These are phyloP conservation scores for Pasiphila rectangulata DNA, from an alignment of 2,888 invertebrate species.

Conservation along the genomic window DNA sequence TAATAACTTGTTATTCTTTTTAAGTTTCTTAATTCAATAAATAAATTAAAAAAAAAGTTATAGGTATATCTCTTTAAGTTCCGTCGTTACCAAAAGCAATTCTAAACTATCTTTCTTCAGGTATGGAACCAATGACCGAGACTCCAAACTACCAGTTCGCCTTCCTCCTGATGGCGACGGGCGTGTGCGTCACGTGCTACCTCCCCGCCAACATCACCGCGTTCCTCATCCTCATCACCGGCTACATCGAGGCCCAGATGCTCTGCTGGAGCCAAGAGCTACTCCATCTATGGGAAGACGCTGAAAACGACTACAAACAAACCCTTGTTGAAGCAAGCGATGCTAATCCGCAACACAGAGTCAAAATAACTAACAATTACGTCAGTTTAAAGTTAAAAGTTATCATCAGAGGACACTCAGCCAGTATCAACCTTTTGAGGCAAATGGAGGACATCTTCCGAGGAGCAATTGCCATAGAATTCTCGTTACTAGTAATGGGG, in stretches of 20 bases:
- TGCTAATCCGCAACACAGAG: background rate
- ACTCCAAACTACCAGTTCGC: conserved; percentile 56
- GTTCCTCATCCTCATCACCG: conserved; percentile 48
- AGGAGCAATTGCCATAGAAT: conserved; percentile 44
- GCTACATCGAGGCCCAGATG: conserved; percentile 58
- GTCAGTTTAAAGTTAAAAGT: conserved; percentile 35
- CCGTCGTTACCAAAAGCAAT: too few species aligned
- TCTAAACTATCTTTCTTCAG: conserved; percentile 34
- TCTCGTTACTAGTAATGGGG: conserved; percentile 38
- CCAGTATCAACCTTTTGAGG: conserved; percentile 34
- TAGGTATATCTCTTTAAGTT: too few species aligned
- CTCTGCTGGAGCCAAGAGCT: conserved; percentile 53
- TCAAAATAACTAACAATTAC: conserved; percentile 16
- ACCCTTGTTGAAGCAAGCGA: background rate
- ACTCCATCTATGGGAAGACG: conserved; percentile 47
- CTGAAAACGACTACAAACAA: conserved; percentile 37
- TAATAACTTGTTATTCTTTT: too few species aligned
- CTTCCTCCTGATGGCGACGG: conserved; percentile 30
- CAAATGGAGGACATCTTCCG: conserved; percentile 42
- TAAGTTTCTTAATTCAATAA: too few species aligned
- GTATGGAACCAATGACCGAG: conserved; percentile 53
- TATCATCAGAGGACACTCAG: conserved; percentile 32
- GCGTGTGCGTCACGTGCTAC: conserved; percentile 40
- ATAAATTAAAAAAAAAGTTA: too few species aligned
- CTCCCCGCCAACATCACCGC: conserved; percentile 46